These are phyloP conservation scores for Galagoides demidoff DNA, from an alignment of 2,797 vertebrate species.

Conservation along the genomic window DNA sequence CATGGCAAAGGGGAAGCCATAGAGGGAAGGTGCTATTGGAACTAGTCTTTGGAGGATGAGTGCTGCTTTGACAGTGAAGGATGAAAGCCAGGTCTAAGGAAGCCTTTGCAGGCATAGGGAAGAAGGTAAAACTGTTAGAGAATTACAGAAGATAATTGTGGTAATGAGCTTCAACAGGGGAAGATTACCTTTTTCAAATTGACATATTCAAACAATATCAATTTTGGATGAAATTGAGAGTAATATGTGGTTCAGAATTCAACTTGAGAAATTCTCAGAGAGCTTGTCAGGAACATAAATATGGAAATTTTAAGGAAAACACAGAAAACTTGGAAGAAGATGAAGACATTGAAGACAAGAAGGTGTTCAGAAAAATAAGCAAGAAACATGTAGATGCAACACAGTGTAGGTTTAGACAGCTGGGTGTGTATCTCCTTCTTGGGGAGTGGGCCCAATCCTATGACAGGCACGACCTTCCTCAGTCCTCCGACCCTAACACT, in stretches of 20 bases:
- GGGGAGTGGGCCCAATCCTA: not conserved
- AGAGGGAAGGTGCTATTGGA: not conserved
- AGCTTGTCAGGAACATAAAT: not conserved
- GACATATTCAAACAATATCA: not conserved
- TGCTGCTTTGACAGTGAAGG: not conserved
- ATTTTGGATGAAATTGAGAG: conserved; percentile 37
- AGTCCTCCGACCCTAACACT: not conserved
- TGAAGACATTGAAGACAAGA: not conserved
- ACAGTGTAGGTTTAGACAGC: not conserved
- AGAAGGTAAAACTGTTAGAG: not conserved
- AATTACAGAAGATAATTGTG: not conserved
- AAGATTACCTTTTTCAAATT: not conserved
- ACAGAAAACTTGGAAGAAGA: not conserved
- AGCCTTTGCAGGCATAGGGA: not conserved
- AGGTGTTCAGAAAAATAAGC: conserved; percentile 8
- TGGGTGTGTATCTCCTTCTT: not conserved
- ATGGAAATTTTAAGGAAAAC: not conserved
- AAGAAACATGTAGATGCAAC: not conserved
- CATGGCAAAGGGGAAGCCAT: not conserved
- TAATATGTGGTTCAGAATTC: not conserved
- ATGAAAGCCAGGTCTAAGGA: not conserved
- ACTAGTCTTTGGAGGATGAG: not conserved
- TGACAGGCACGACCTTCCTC: not conserved
- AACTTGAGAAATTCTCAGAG: not conserved
- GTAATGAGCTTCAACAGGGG: not conserved